These are phyloP conservation scores for Excalfactoria chinensis DNA, from an alignment of 2,113 vertebrate species.

Conservation along the genomic window DNA sequence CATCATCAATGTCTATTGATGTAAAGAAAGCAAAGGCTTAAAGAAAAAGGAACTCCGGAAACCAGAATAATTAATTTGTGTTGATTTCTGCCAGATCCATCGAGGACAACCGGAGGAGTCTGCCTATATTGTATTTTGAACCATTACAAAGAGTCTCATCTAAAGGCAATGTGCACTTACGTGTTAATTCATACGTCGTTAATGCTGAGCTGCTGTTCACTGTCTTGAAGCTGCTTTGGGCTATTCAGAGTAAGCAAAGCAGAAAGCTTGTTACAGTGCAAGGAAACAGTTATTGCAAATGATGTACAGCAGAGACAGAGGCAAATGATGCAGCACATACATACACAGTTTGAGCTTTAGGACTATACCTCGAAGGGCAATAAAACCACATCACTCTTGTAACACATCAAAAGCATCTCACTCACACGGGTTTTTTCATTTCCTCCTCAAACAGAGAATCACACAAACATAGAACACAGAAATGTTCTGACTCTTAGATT, in stretches of 20 bases:
- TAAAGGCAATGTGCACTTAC: constrained; percentile 82
- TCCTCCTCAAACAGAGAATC: constrained; percentile 18
- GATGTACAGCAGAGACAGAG: constrained; percentile 38
- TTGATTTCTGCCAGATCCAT: constrained; percentile 33
- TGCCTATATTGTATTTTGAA: not conserved
- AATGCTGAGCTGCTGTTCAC: constrained; percentile 92
- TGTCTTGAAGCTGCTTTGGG: constrained; percentile 94
- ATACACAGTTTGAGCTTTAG: not conserved
- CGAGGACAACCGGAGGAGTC: not conserved
- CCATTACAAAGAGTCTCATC: constrained; percentile 9
- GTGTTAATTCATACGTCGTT: constrained; percentile 92
- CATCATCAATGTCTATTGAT: not conserved
- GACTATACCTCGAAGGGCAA: constrained; percentile 39
- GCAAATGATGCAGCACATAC: constrained; percentile 28
- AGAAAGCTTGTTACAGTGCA: constrained; percentile 71
- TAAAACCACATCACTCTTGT: constrained; percentile 18
- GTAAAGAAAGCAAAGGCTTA: not conserved
- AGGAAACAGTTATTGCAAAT: constrained; percentile 58
- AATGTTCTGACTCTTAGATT: not conserved
- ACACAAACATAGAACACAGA: not conserved
- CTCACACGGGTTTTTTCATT: not conserved
- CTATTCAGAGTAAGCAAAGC: constrained; percentile 81
- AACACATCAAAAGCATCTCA: not conserved
- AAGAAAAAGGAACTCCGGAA: not conserved
- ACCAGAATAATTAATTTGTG: constrained; percentile 15